phyloP scores from a whole-genome alignment of 2,888 invertebrate genomes.

The Eremobia ochroleuca region DNA sequence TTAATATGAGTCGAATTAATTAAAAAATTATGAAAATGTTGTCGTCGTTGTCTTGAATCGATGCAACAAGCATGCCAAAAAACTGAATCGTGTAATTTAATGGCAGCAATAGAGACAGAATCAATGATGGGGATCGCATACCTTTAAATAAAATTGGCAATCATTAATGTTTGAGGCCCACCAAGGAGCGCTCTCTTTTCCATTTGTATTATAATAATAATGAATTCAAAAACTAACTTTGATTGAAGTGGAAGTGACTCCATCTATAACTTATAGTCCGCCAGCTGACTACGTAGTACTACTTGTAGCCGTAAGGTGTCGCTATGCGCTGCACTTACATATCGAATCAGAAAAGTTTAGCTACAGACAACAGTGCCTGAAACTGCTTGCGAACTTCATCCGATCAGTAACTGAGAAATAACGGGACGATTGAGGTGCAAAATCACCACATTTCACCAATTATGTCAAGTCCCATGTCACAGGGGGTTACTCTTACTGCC shows the following conservation, averaged over 20 bases:
- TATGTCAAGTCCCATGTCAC: background rate
- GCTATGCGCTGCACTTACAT: background rate
- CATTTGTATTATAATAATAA: too few species aligned
- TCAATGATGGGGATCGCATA: background rate
- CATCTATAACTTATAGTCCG: slow-evolving; percentile 10
- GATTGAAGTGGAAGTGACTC: background rate
- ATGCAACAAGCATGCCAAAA: background rate
- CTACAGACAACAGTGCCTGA: background rate
- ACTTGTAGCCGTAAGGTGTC: slow-evolving; percentile 11
- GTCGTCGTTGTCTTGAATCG: background rate
- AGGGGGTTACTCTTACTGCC: background rate
- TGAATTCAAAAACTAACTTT: background rate
- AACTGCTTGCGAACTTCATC: background rate
- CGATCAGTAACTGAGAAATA: background rate
- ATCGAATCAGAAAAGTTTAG: background rate
- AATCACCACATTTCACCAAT: background rate
- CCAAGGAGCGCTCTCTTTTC: background rate
- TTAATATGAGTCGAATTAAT: background rate
- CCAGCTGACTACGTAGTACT: background rate
- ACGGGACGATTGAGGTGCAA: too few species aligned
- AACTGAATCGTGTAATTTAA: background rate
- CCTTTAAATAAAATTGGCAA: background rate
- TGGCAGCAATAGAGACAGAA: background rate
- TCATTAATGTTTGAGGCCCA: background rate
- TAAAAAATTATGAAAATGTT: background rate